Evolutionary conservation across 2,888 invertebrate genomes (phyloP).

Genomic region (Ennomos erosarius): DNA sequence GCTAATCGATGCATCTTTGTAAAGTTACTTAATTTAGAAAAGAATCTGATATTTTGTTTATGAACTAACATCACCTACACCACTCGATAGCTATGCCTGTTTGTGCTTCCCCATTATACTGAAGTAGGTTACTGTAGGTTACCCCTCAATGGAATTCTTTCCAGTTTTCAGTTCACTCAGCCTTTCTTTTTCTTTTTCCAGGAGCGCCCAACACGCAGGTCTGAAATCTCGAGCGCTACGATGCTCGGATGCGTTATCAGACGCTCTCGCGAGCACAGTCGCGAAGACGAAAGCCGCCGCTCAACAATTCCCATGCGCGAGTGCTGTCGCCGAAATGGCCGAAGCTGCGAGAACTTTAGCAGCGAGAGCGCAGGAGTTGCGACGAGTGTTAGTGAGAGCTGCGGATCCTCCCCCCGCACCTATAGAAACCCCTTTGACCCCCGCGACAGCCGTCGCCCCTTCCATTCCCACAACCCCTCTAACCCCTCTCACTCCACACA

Average conservation of each 20-base stretch:
- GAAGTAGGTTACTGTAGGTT: no score
- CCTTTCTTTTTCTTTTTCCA: slow-evolving; percentile 46
- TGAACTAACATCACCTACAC: no score
- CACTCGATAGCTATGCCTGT: no score
- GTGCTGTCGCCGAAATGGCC: slow-evolving; percentile 97
- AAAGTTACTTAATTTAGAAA: no score
- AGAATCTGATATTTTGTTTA: no score
- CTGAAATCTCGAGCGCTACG: slow-evolving; percentile 89
- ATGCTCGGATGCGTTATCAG: slow-evolving; percentile 92
- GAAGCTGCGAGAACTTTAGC: slow-evolving; percentile 95
- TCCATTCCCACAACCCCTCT: slow-evolving; percentile 66
- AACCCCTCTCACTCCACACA: slow-evolving; percentile 70
- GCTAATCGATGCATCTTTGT: no score
- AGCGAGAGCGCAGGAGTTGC: slow-evolving; percentile 92
- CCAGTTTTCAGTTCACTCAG: background rate
- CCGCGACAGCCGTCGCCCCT: slow-evolving; percentile 67
- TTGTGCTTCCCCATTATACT: no score
- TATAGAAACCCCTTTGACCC: slow-evolving; percentile 61
- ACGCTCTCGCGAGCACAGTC: slow-evolving; percentile 93
- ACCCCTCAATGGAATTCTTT: no score
- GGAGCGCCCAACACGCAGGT: slow-evolving; percentile 91
- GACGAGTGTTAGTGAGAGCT: slow-evolving; percentile 89
- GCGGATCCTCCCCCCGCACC: slow-evolving; percentile 77
- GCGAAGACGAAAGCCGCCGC: slow-evolving; percentile 96
- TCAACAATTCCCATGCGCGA: slow-evolving; percentile 95